Conservation (phyloP, 2,888 invertebrate species). For the Rutpela maculata region DNA sequence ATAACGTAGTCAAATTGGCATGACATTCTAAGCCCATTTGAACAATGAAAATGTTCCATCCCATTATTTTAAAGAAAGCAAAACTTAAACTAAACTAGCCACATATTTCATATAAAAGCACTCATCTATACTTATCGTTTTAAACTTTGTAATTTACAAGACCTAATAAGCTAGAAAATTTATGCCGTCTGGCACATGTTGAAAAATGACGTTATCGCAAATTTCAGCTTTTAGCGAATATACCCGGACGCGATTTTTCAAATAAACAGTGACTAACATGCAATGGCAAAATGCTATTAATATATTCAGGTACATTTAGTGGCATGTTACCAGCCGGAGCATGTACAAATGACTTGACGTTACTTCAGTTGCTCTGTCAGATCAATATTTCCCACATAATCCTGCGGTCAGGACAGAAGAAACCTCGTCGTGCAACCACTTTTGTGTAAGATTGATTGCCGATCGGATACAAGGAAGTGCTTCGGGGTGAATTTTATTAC, state of each 20-base stretch:
- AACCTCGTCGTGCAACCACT: not conserved
- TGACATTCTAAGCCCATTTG: too few species aligned
- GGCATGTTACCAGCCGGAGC: not conserved
- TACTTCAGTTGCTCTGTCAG: conserved; percentile 17
- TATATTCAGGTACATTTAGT: conserved; percentile 7
- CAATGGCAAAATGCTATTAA: conserved; percentile 5
- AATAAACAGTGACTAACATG: conserved; percentile 7
- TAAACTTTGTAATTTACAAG: not conserved
- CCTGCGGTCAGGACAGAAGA: conserved; percentile 26
- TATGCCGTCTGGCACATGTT: not conserved
- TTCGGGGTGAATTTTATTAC: not conserved
- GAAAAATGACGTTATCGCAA: conserved; percentile 1
- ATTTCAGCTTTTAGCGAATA: not conserved
- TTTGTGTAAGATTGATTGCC: conserved; percentile 15
- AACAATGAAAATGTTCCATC: too few species aligned
- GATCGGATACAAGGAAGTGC: conserved; percentile 20
- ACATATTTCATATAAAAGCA: not conserved
- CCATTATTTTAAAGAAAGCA: too few species aligned
- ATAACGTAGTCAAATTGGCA: too few species aligned
- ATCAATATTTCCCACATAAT: conserved; percentile 38
- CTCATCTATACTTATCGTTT: too few species aligned
- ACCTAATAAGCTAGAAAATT: not conserved
- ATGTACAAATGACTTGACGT: not conserved
- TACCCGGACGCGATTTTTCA: not conserved
- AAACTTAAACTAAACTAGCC: too few species aligned